Evolutionary conservation across 2,113 vertebrate species (phyloP), one percentile per base, ranked within the genome.

Genomic region (Oenanthe melanoleuca): DNA sequence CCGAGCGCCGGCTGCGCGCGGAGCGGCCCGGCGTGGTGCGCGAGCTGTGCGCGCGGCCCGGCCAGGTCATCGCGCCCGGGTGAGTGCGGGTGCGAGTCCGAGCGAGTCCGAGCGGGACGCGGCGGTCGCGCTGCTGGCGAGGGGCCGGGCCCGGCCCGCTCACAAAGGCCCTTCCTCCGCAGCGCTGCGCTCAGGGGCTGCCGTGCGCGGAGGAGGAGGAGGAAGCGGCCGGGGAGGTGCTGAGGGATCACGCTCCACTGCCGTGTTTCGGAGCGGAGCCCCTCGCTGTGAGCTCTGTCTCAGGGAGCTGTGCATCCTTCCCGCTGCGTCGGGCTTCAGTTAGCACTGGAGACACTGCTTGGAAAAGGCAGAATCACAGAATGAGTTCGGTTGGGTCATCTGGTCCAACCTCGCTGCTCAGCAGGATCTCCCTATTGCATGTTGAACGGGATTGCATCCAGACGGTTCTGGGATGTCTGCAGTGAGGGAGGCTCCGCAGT

Each of bases 1-100:
- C n/a, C n/a, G n/a, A n/a, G n/a, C n/a, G n/a, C n/a, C n/a, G n/a
- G n/a, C n/a, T n/a, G n/a, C n/a, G n/a, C n/a, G n/a, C n/a, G n/a
- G n/a, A n/a, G n/a, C n/a, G n/a, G n/a, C n/a, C n/a, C n/a, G n/a
- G n/a, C n/a, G n/a, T n/a, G n/a, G n/a, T n/a, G n/a, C n/a, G n/a
- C n/a, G n/a, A 99, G 97, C 98, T 99, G 31, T 99, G 99, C 73
- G 98, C 97, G 90, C 98, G 98, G 95, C 98, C 98, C 11, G 99
- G 99, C 88, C 99, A 99, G 93, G 97, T 99, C 91, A 97, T 99
- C 90, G 93, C 97, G 31, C 98, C 99, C 5, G 99, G 99, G 99
- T 99, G 97, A 99, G 99, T 97, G 49, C 37, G 31, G 60, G 40
- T 40, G 40, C 40, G 40, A 12, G 38, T 11, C 9, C 40, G 40